Conservation (phyloP, 2,113 vertebrate genomes). For the Uropsilus gracilis region DNA sequence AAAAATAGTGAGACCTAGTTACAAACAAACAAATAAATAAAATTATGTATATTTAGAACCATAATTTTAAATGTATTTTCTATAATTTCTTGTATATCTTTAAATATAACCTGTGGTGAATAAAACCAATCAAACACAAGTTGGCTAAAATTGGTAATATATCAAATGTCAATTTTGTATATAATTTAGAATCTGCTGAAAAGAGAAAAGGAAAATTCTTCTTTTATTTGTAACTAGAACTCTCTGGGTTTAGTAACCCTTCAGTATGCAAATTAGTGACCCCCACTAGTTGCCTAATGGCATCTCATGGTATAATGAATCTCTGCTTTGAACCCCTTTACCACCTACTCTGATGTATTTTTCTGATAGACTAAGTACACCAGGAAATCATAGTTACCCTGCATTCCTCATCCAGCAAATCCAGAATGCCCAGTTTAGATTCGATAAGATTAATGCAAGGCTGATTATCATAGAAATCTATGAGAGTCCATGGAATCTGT, state of each 20-base stretch:
- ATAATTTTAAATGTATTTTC: conserved; percentile 20
- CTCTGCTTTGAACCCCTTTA: conserved; percentile 5
- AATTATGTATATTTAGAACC: conserved; percentile 33
- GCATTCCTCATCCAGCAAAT: conserved; percentile 98
- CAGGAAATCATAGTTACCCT: conserved; percentile 86
- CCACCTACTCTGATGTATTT: not conserved
- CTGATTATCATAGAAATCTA: conserved; percentile 99
- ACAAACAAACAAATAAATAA: too few relatives aligned
- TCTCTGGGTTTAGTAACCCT: not conserved
- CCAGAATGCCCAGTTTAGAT: conserved; percentile 96
- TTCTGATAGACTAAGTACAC: not conserved
- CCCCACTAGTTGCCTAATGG: not conserved
- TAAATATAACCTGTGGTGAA: conserved; percentile 27
- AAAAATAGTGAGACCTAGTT: too few relatives aligned
- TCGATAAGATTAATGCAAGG: conserved; percentile 99
- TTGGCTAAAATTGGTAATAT: conserved; percentile 19
- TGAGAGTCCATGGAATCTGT: conserved; percentile 99
- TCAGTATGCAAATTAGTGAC: not conserved
- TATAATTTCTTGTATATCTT: conserved; percentile 43
- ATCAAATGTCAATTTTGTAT: conserved; percentile 3
- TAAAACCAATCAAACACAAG: conserved; percentile 25
- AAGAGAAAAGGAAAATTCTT: conserved; percentile 26
- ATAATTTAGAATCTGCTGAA: not conserved
- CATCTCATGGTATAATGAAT: not conserved
- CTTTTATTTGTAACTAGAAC: not conserved